Evolutionary conservation across 2,113 vertebrate genomes (phyloP), one percentile per base, ranked within the genome.

Genomic region (Bothrops jararaca): DNA sequence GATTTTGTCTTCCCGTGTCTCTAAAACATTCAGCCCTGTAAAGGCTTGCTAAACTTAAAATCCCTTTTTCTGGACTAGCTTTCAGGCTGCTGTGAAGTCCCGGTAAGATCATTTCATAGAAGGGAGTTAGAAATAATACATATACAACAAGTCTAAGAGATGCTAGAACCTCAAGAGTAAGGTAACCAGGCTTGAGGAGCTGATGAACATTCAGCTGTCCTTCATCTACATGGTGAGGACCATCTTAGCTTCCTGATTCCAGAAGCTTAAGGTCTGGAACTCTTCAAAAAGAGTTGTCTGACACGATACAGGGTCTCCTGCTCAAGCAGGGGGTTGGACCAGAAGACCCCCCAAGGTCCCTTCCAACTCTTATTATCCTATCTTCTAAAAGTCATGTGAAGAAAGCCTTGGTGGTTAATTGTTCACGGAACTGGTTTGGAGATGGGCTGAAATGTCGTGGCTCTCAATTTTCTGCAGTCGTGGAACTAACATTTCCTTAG

Each of bases 31-130:
- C 90, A 90, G 42, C 3, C n/a, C 22, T 53, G n/a, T 53, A 3
- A 29, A 91, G 88, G 88, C 89, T 91, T 64, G 29, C 29, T 11
- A 54, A 88, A 92, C 57, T 20, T 52, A 95, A 39, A 90, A 54
- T 22, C 45, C 45, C 5, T 42, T 57, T 89, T 85, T 93, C 89
- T 89, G 89, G 92, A 86, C 92, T 88, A 3, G 56, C 8, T 50
- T 86, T 90, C 5, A 90, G 91, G 93, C 34, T 92, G 15, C 92
- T 90, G 52, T 69, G 42, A 90, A 93, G 90, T 86, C 90, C 95
- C 96, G 96, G 96, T 96, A 96, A 97, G 96, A 50, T 90, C 26
- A 60, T 86, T 90, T 95, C 90, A 89, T 69, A 18, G 34, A 54
- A 69, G 26, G 12, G 10, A 24, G 52, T 89, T 69, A 69, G 80